These are phyloP conservation scores for Nipponacmea schrenckii DNA, from an alignment of 2,888 invertebrate genomes.

Conservation along the genomic window DNA sequence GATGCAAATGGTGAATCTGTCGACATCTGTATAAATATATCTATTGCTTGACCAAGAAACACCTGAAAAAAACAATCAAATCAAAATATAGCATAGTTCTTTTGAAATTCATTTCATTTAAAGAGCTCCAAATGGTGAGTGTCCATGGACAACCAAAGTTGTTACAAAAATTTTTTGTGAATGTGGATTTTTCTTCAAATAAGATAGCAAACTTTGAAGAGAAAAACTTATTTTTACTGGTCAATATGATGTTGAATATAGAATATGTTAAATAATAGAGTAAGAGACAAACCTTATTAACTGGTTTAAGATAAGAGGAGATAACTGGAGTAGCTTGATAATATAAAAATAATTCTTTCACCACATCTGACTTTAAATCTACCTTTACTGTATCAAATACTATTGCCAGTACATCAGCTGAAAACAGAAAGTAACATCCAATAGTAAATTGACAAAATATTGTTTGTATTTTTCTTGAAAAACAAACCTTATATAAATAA, in stretches of 20 bases:
- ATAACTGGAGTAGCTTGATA: slow-evolving; percentile 64
- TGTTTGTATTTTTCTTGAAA: too few relatives aligned
- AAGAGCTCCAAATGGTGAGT: not conserved
- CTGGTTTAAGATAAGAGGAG: slow-evolving; percentile 58
- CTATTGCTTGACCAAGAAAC: slow-evolving; percentile 58
- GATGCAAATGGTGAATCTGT: slow-evolving; percentile 60
- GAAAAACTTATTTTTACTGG: not conserved
- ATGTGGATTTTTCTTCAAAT: not conserved
- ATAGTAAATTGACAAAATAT: not conserved
- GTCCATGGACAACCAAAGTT: not conserved
- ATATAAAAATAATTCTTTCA: slow-evolving; percentile 62
- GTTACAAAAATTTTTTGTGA: not conserved
- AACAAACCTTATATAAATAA: too few relatives aligned
- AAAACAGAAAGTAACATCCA: slow-evolving; percentile 13
- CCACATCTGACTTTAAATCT: slow-evolving; percentile 61
- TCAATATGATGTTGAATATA: not conserved
- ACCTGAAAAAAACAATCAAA: slow-evolving; percentile 44
- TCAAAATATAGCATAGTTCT: not conserved
- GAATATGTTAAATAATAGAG: not conserved
- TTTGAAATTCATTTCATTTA: not conserved
- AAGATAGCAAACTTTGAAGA: too few relatives aligned
- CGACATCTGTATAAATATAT: slow-evolving; percentile 63
- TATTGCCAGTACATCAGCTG: slow-evolving; percentile 63
- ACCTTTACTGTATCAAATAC: slow-evolving; percentile 62
- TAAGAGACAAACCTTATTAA: slow-evolving; percentile 61